Percentiles rank a stretch among this genome's conserved stretches.
phyloP scores from a whole-genome alignment of 2,888 invertebrate species.

The Drosophila mulleri region DNA sequence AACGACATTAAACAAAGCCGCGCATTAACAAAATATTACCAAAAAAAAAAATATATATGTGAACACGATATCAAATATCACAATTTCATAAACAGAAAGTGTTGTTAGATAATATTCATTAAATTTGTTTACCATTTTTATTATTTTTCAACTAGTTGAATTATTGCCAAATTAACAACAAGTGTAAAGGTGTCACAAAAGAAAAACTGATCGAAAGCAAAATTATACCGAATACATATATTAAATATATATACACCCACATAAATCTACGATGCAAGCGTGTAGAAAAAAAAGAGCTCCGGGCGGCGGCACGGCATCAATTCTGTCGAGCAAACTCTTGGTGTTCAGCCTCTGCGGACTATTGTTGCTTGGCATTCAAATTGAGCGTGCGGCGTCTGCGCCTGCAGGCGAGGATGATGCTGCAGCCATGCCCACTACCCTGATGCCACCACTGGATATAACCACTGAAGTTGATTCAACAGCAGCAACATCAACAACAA shows the following conservation, averaged over 20 bases:
- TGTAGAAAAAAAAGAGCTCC: constrained; percentile 69
- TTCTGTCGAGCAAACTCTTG: constrained; percentile 63
- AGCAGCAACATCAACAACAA: constrained; percentile 25
- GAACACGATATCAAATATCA: constrained; percentile 22
- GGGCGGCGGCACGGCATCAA: constrained; percentile 46
- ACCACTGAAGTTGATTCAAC: constrained; percentile 42
- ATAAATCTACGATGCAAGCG: constrained; percentile 63
- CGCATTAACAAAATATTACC: constrained; percentile 31
- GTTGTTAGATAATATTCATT: constrained; percentile 30
- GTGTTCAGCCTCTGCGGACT: constrained; percentile 76
- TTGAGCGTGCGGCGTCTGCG: constrained; percentile 77
- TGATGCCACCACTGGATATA: constrained; percentile 61
- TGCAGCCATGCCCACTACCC: constrained; percentile 53
- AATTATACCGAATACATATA: constrained; percentile 15
- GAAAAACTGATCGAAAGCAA: constrained; percentile 34
- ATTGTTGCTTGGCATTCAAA: constrained; percentile 81
- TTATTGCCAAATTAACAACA: constrained; percentile 48
- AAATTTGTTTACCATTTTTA: constrained; percentile 31
- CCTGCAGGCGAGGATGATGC: constrained; percentile 73
- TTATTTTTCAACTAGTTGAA: constrained; percentile 41
- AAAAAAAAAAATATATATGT: no score
- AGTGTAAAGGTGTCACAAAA: constrained; percentile 68
- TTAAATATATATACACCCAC: constrained; percentile 12
- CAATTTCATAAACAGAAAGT: constrained; percentile 9
- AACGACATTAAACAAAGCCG: constrained; percentile 44